These are phyloP conservation scores for Drosophila nikananu DNA, from an alignment of 1,140 invertebrate species.

Conservation along the genomic window DNA sequence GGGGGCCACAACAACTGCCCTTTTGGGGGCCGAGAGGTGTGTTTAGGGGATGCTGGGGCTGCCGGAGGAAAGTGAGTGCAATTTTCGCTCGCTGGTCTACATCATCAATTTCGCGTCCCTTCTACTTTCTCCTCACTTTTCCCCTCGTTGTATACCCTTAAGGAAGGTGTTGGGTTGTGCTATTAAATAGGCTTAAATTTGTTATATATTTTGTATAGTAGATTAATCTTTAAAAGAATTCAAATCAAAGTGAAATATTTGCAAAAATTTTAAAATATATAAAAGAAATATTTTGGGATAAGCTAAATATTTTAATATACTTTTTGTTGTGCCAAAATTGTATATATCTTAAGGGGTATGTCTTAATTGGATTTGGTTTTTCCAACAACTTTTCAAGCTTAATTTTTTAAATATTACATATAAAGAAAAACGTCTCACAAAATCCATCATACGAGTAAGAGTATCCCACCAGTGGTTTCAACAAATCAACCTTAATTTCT, in stretches of 20 bases:
- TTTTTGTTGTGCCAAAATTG: background rate
- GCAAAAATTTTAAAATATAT: background rate
- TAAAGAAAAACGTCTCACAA: background rate
- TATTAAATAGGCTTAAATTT: conserved; percentile 1
- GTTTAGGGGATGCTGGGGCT: background rate
- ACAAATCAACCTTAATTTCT: background rate
- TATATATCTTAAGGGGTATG: no score
- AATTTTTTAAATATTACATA: background rate
- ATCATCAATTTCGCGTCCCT: conserved; percentile 72
- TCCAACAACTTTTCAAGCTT: background rate
- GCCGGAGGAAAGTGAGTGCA: conserved; percentile 73
- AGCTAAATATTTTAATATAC: background rate
- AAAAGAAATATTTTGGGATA: background rate
- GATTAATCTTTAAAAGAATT: background rate
- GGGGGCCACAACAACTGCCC: conserved; percentile 11
- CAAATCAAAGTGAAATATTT: background rate
- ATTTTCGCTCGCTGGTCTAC: conserved; percentile 72
- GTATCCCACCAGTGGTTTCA: background rate
- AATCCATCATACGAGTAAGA: background rate
- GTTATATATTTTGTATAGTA: background rate
- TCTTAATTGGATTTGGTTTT: no score
- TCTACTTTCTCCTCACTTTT: background rate
- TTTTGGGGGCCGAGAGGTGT: background rate
- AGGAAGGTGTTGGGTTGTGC: no score
- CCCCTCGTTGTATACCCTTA: background rate